A percentile compares a stretch with the other conserved stretches of the same genome.
Evolutionary conservation across 53 echinoderm and acorn worm genomes (phyloP).

Genomic region (Patiria pectinifera): DNA sequence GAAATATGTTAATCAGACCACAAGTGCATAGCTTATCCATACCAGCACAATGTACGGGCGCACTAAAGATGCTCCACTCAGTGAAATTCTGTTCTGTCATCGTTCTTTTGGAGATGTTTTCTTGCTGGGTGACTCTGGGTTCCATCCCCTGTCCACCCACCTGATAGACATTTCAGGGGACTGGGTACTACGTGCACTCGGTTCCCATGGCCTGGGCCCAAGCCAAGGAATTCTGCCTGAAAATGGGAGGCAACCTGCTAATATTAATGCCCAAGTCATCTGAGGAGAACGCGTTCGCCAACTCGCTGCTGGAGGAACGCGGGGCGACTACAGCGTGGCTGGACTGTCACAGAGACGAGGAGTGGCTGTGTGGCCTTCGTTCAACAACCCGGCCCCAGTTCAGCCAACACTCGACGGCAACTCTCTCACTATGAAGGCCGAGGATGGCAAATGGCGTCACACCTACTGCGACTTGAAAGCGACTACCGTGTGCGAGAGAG

Average conservation of each 20-base stretch:
- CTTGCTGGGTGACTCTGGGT: background rate
- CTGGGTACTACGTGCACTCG: slow-evolving; percentile 24
- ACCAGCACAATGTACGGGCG: too few species aligned
- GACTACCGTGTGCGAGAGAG: slow-evolving; percentile 17
- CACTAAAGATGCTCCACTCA: too few species aligned
- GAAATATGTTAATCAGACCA: too few species aligned
- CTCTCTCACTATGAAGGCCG: background rate
- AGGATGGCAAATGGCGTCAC: background rate
- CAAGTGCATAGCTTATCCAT: too few species aligned
- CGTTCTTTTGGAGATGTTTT: background rate
- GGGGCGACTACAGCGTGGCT: background rate
- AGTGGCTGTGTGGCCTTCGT: too few species aligned
- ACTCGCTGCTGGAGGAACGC: background rate
- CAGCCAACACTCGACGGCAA: background rate
- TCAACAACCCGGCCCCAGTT: background rate
- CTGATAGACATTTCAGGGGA: background rate
- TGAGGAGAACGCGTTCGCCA: slow-evolving; percentile 1
- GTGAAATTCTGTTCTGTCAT: too few species aligned
- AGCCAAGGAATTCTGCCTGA: background rate
- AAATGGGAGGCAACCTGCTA: background rate
- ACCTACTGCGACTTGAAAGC: background rate
- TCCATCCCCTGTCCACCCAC: background rate
- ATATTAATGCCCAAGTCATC: slow-evolving; percentile 23
- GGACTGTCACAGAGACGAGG: background rate
- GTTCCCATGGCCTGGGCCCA: background rate